Evolutionary conservation across 2,888 invertebrate species (phyloP).

Genomic region (Leucophenga maculata): DNA sequence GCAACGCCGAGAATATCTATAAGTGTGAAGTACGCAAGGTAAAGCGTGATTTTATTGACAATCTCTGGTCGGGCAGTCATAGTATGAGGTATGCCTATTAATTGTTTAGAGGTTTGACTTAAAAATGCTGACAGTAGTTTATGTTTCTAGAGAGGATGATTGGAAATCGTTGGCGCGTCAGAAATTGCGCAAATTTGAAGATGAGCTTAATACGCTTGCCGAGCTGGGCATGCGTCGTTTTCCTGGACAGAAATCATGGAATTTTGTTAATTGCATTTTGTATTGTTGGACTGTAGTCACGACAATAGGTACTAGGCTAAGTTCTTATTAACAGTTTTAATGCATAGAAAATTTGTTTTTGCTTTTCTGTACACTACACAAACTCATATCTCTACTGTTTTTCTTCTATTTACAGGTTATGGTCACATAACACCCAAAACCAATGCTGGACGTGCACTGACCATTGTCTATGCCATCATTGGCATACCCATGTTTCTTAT

Average conservation of each 20-base stretch:
- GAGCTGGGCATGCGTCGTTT: conserved; percentile 88
- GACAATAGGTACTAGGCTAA: conserved; percentile 90
- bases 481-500: conserved; percentile 97
- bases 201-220: conserved; percentile 86
- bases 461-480: conserved; percentile 93
- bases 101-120: not conserved
- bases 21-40: conserved; percentile 91
- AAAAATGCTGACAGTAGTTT: not conserved
- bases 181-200: conserved; percentile 87
- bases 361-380: too few relatives aligned
- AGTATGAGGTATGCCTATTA: conserved; percentile 75
- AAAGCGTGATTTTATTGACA: conserved; percentile 88
- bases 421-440: conserved; percentile 97
- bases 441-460: conserved; percentile 85
- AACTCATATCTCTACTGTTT: not conserved
- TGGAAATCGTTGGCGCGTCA: conserved; percentile 90
- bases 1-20: conserved; percentile 87
- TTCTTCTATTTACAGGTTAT: conserved; percentile 82
- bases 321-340: not conserved
- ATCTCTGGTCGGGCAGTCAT: conserved; percentile 86
- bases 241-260: conserved; percentile 89
- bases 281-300: conserved; percentile 90
- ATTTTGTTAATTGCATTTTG: conserved; percentile 88
- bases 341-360: not conserved
- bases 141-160: conserved; percentile 82